Percentiles rank a stretch among this genome's conserved stretches.
Conservation (phyloP, 2,797 vertebrate species). For the Nyctibius grandis region DNA sequence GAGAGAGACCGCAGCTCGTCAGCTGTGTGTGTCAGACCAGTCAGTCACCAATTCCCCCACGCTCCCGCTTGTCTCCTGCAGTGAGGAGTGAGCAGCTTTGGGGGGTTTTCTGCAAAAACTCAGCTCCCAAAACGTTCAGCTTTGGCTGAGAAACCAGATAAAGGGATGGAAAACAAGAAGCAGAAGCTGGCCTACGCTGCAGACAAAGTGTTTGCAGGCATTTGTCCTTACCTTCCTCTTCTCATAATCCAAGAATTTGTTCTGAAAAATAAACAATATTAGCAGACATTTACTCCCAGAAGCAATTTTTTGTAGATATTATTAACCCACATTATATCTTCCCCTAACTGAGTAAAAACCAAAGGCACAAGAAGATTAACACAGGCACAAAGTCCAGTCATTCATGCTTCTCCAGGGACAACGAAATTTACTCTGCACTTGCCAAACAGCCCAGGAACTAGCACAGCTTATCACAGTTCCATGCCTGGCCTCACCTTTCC, state of each 20-base stretch:
- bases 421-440: not conserved
- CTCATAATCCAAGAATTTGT: conserved; percentile 90
- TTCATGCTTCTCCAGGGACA: not conserved
- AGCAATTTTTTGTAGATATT: not conserved
- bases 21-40: not conserved
- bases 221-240: conserved; percentile 86
- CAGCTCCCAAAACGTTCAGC: not conserved
- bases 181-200: not conserved
- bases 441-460: not conserved
- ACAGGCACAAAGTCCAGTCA: not conserved
- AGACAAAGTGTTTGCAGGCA: not conserved
- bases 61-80: not conserved
- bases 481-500: not conserved
- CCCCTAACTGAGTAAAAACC: not conserved
- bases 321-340: not conserved
- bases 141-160: not conserved
- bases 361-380: not conserved
- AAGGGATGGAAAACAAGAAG: not conserved
- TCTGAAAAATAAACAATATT: conserved; percentile 75
- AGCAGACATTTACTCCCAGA: not conserved
- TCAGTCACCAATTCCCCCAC: not conserved
- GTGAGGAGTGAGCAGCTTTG: not conserved
- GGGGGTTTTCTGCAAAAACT: not conserved
- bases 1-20: not conserved
- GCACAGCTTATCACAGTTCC: not conserved